phyloP scores from a whole-genome alignment of 2,888 invertebrate genomes.

The Lithophane leautieri region DNA sequence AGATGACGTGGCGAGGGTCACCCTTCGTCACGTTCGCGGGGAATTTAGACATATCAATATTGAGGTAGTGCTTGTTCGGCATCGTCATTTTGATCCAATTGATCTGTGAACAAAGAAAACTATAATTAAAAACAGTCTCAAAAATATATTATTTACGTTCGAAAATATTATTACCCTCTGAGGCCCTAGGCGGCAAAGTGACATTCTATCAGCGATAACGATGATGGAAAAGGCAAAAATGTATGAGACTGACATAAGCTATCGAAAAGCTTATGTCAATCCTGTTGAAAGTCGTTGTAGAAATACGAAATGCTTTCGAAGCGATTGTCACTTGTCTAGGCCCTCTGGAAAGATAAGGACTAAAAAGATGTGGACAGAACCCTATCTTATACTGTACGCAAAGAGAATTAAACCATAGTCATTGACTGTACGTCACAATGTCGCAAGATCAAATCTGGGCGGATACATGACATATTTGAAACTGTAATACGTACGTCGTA shows the following conservation, averaged over 20 bases:
- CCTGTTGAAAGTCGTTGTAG: too few relatives aligned
- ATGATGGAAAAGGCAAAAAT: too few relatives aligned
- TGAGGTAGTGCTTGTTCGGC: constrained; percentile 95
- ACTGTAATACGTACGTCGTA: background rate
- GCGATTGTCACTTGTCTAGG: too few relatives aligned
- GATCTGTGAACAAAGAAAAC: constrained; percentile 86
- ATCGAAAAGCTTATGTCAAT: too few relatives aligned
- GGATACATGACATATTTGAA: constrained; percentile 28
- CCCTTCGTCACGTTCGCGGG: constrained; percentile 91
- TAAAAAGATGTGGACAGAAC: background rate
- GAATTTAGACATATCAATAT: constrained; percentile 94
- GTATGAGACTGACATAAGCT: too few relatives aligned
- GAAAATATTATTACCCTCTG: too few relatives aligned
- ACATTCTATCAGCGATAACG: too few relatives aligned
- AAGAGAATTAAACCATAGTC: too few relatives aligned
- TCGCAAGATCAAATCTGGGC: constrained; percentile 33
- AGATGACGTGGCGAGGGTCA: constrained; percentile 92
- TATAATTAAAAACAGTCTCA: background rate
- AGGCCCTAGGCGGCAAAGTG: too few relatives aligned
- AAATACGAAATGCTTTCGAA: too few relatives aligned
- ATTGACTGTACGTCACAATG: constrained; percentile 26
- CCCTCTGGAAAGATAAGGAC: background rate
- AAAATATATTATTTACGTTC: background rate
- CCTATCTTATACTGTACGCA: constrained; percentile 5
- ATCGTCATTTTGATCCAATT: constrained; percentile 93